These are phyloP conservation scores for Diglossa cyanea DNA, from an alignment of 2,797 vertebrate species.

Conservation along the genomic window DNA sequence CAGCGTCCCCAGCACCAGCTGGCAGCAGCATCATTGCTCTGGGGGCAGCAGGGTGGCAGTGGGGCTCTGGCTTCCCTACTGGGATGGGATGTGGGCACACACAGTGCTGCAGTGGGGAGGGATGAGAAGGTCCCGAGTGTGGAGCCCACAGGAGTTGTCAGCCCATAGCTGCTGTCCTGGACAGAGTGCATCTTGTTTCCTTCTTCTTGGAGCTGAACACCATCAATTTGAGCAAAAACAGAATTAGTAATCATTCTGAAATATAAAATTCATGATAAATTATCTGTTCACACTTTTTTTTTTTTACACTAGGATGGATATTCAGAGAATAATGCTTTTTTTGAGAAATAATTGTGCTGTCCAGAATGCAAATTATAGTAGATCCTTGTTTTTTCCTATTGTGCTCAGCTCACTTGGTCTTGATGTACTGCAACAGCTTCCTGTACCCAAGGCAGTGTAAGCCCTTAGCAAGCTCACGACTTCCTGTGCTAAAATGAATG, in stretches of 20 bases:
- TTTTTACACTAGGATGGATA: fast-evolving
- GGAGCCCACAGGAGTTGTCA: neutral
- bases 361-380: neutral
- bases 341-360: neutral
- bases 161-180: fast-evolving
- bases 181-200: neutral
- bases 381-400: neutral
- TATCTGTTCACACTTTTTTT: neutral
- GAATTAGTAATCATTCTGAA: neutral
- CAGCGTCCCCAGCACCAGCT: neutral
- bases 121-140: neutral
- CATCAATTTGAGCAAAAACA: neutral
- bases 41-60: fast-evolving
- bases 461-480: neutral
- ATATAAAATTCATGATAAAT: fast-evolving
- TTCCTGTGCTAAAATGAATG: neutral
- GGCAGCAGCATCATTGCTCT: neutral
- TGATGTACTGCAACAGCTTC: neutral
- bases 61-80: neutral
- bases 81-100: neutral
- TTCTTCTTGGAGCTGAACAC: neutral
- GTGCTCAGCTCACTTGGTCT: neutral
- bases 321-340: neutral
- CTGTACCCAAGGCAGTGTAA: neutral
- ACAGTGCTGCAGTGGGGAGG: neutral